phyloP scores from a whole-genome alignment of 1,140 invertebrate species.

The Xylocopa sonorina region DNA sequence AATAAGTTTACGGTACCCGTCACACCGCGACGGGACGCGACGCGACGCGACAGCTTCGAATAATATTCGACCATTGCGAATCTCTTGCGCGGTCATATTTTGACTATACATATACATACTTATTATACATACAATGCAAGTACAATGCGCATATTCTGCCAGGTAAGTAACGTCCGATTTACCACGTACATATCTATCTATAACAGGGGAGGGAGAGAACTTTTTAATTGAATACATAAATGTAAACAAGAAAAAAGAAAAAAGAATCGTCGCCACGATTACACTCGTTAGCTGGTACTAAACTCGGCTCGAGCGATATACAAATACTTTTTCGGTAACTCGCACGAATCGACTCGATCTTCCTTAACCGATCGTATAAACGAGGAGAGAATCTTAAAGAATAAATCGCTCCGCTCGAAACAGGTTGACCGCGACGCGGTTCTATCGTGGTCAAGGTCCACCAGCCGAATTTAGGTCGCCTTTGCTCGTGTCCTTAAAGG shows the following conservation, averaged over 20 bases:
- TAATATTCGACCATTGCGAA: constrained; percentile 69
- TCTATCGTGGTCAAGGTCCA: constrained; percentile 72
- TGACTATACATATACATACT: neutral
- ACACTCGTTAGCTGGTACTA: too few species aligned
- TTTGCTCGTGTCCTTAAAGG: constrained; percentile 60
- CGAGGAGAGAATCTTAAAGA: constrained; percentile 24
- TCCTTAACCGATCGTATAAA: constrained; percentile 44
- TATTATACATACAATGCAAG: too few species aligned
- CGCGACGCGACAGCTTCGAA: constrained; percentile 71
- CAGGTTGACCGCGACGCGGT: constrained; percentile 27
- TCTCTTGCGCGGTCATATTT: neutral
- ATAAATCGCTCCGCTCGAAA: constrained; percentile 17
- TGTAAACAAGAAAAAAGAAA: too few species aligned
- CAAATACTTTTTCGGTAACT: neutral
- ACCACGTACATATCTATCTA: too few species aligned
- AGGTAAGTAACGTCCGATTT: too few species aligned
- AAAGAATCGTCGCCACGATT: neutral
- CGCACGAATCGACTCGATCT: constrained; percentile 24
- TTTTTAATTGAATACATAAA: too few species aligned
- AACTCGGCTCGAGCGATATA: neutral
- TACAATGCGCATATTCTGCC: too few species aligned
- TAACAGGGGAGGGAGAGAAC: too few species aligned
- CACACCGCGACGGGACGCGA: constrained; percentile 72
- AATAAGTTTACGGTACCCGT: constrained; percentile 76
- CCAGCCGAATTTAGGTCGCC: constrained; percentile 56